Evolutionary conservation across 2,888 invertebrate species (phyloP), one percentile per base, ranked within the genome.

Genomic region (Lissonota sp.): DNA sequence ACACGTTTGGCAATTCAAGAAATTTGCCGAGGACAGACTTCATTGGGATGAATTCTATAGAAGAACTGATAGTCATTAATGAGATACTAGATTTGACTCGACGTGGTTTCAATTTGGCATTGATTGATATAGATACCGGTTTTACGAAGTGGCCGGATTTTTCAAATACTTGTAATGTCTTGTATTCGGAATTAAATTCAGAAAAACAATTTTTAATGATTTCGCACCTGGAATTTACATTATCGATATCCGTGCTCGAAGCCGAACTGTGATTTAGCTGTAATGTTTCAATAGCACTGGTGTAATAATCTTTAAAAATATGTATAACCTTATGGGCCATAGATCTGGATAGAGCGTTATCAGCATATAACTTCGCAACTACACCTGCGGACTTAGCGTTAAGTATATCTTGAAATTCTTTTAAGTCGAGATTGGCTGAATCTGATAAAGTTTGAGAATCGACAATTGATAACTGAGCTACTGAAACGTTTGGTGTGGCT

Each of bases 1-100:
- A 82, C 49, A 84, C 63, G 39, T 80, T 77, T n/a, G 85, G 85
- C 55, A 83, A 82, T 74, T 85, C 76, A 62, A 85, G 76, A 74
- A 83, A 85, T 51, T 79, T 39, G 66, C 80, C 70, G 10, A 85
- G 67, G 39, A 76, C 69, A 10, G 51, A 53, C 16, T 75, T 75
- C 44, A 75, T 66, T 58, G 75, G 60, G 14, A 75, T 26, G 16
- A 62, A 64, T 55, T 74, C 42, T 40, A 64, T 55, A n/a, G 74
- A 57, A 7, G 64, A 53, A 64, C 57, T 74, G 37, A 70, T 57
- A 39, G 46, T 70, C 8, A 70, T 26, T 49, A 70, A 58, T 70
- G 40, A 37, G 14, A 46, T 70, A 10, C 44, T 55, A 57, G 42
- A 37, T 57, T 70, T 70, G 16, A 44, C 58, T 58, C 58, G 42